These are phyloP conservation scores for Aramus guarauna DNA, from an alignment of 2,113 vertebrate genomes.

Conservation along the genomic window DNA sequence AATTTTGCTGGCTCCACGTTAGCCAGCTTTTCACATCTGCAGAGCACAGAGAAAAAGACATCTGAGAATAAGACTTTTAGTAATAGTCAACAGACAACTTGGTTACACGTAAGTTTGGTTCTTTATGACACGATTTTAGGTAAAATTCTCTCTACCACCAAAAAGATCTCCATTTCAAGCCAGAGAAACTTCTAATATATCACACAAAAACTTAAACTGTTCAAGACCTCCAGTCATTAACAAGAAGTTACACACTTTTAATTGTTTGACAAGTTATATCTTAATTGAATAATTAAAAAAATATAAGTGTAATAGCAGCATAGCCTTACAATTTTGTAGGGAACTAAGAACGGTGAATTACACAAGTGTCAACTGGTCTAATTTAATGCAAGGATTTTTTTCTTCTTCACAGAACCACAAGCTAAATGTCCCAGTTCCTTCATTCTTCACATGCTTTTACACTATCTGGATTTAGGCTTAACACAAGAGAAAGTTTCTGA, in stretches of 20 bases:
- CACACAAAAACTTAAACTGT: not conserved
- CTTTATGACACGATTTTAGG: not conserved
- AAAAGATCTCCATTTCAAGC: not conserved
- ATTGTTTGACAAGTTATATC: not conserved
- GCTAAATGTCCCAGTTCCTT: not conserved
- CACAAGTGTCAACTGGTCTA: not conserved
- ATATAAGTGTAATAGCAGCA: not conserved
- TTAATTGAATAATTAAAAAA: not conserved
- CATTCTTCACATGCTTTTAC: not conserved
- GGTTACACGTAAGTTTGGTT: not conserved
- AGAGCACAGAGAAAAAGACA: not conserved
- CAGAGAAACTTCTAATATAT: not conserved
- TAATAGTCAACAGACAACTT: not conserved
- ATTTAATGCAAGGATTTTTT: not conserved
- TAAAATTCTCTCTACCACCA: not conserved
- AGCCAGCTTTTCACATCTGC: not conserved
- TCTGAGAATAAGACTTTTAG: rapidly evolving
- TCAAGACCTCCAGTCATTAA: not conserved
- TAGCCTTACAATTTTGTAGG: not conserved
- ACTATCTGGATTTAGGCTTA: not conserved
- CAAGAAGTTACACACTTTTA: not conserved
- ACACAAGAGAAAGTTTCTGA: not conserved
- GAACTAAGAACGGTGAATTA: not conserved
- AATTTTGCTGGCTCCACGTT: not conserved
- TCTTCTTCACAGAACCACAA: not conserved